Evolutionary conservation across 2,113 vertebrate species (phyloP).

Genomic region (Balaeniceps rex): DNA sequence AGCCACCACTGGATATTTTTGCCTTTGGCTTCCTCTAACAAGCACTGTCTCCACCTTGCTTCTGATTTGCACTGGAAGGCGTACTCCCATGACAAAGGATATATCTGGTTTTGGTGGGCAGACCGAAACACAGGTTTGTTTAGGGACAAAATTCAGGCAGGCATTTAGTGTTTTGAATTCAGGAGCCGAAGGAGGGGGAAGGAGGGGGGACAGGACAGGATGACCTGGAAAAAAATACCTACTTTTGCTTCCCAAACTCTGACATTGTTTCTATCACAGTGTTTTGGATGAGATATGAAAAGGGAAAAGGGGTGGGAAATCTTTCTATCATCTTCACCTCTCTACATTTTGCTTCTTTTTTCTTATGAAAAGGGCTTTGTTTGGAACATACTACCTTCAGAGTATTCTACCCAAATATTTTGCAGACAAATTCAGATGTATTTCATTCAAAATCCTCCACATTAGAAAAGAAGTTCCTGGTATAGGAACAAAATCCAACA

Average conservation of each 20-base stretch:
- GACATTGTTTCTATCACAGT: neutral
- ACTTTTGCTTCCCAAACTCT: neutral
- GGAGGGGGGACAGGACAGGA: fast-evolving
- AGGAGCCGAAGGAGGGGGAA: neutral
- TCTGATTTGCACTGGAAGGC: neutral
- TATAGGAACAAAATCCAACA: neutral
- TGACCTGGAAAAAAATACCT: neutral
- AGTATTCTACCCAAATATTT: neutral
- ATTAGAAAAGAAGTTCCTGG: neutral
- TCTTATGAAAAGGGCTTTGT: neutral
- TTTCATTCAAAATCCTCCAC: neutral
- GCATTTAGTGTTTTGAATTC: neutral
- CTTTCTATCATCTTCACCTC: neutral
- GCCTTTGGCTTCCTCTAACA: neutral
- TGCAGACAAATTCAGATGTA: neutral
- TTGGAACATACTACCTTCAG: neutral
- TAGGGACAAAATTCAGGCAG: neutral
- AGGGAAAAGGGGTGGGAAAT: neutral
- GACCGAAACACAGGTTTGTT: neutral
- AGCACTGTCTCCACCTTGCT: neutral
- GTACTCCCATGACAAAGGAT: neutral
- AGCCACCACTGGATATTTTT: neutral
- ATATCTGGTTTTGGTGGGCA: neutral
- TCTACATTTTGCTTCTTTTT: neutral
- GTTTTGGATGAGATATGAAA: neutral